Evolutionary conservation across 2,888 invertebrate species (phyloP), one percentile per base, ranked within the genome.

Genomic region (Meloe dianella): DNA sequence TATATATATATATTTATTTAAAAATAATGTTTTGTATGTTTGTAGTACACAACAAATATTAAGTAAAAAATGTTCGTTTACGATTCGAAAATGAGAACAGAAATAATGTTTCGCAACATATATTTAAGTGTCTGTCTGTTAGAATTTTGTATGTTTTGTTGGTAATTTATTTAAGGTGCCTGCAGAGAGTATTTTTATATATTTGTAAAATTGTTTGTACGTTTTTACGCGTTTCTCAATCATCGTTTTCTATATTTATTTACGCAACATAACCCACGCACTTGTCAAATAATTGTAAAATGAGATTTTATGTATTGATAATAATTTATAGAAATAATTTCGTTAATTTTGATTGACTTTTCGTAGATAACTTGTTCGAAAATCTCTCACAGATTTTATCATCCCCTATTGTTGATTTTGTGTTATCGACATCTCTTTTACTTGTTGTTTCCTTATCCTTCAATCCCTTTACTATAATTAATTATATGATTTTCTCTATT

Each of bases 121-220:
- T 51, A 10, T 51, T 51, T 51, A 24, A 51, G 51, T 51, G 51
- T 51, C 22, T 22, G 24, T 51, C 24, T 22, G 6, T 12, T 51
- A 4, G 4, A 27, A 51, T 51, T 47, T 47, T 41, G 10, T 51
- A 22, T 12, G 20, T 51, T 47, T 51, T 51, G 24, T 24, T 47
- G 10, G 63, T 67, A 67, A 67, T 67, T 67, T 67, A 67, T 67
- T 61, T 67, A 67, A 64, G 64, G 51, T 64, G 67, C 54, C 67
- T 67, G 67, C 27, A 64, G 67, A 58, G 67, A 60, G 63, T 67
- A 63, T 67, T 67, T 51, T 63, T 67, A 67, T 60, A 47, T 54
- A 41, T 66, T 51, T 47, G 63, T 63, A 60, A 17, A 56, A 61
- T 57, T 57, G 63, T 66, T 60, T 63, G 66, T 66, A 60, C 62